Percentiles rank a stretch among this genome's conserved stretches.
Evolutionary conservation across 2,888 invertebrate genomes (phyloP).

Genomic region (Aplocera efformata): DNA sequence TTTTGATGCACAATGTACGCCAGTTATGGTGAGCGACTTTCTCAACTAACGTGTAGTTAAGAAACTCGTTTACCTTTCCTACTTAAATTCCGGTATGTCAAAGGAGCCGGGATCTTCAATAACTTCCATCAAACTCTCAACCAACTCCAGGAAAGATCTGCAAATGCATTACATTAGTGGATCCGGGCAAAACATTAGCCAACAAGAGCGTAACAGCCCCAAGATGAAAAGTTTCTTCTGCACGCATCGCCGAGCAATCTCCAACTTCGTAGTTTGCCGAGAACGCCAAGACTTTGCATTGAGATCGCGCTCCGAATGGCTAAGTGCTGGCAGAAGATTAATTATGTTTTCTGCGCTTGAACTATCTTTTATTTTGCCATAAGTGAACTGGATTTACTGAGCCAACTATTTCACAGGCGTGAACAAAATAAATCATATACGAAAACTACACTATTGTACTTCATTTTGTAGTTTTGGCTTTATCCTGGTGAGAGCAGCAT

Average conservation of each 20-base stretch:
- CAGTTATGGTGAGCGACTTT: too few species aligned
- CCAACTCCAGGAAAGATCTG: conserved; percentile 3
- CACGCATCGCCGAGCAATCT: conserved; percentile 18
- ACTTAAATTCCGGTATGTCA: too few species aligned
- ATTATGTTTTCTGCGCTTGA: conserved; percentile 11
- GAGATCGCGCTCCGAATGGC: conserved; percentile 16
- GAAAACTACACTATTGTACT: too few species aligned
- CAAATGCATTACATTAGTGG: conserved; percentile 13
- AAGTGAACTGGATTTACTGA: neutral
- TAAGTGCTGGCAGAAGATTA: conserved; percentile 20
- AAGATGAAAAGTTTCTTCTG: conserved; percentile 21
- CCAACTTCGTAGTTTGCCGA: conserved; percentile 11
- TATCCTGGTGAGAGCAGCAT: too few species aligned
- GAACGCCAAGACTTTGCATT: conserved; percentile 14
- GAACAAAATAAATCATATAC: too few species aligned
- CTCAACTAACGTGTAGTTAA: too few species aligned
- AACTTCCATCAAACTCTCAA: neutral
- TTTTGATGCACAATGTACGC: too few species aligned
- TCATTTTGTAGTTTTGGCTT: too few species aligned
- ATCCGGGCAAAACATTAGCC: conserved; percentile 16
- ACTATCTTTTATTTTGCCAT: conserved; percentile 8
- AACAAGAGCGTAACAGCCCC: conserved; percentile 9
- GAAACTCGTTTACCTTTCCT: too few species aligned
- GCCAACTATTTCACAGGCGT: too few species aligned
- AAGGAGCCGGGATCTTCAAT: neutral